Evolutionary conservation across 2,113 vertebrate genomes (phyloP).

Genomic region (Podiceps cristatus): DNA sequence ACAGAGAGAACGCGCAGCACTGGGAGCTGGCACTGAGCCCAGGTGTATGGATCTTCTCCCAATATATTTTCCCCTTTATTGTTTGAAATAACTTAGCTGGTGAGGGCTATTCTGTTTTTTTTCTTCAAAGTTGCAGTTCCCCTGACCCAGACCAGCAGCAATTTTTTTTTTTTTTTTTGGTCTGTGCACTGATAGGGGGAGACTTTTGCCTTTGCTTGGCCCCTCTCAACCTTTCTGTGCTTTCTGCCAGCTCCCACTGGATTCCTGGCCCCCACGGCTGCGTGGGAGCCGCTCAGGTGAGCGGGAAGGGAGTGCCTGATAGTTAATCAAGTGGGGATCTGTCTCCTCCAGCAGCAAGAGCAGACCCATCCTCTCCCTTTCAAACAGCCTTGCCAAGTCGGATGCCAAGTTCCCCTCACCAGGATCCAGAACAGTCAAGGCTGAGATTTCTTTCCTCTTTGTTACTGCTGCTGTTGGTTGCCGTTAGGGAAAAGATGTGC

Average conservation of each 20-base stretch:
- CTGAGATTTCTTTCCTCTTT: background rate
- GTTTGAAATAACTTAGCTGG: constrained; percentile 10
- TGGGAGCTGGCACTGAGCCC: background rate
- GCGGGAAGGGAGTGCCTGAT: background rate
- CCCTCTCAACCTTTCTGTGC: background rate
- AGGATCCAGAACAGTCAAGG: background rate
- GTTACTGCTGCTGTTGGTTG: background rate
- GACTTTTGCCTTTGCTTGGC: background rate
- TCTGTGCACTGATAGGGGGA: background rate
- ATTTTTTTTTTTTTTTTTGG: background rate
- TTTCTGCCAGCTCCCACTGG: background rate
- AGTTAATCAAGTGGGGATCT: background rate
- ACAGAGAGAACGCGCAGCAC: fast-evolving
- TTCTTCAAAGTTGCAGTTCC: background rate
- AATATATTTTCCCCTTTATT: background rate
- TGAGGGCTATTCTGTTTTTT: background rate
- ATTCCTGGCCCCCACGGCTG: background rate
- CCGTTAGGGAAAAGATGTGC: background rate
- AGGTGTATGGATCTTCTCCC: background rate
- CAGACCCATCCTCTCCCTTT: background rate
- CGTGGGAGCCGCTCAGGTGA: background rate
- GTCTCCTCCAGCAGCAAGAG: background rate
- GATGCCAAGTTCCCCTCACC: background rate
- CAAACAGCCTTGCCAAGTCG: background rate
- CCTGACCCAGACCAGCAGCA: background rate